A percentile compares a stretch with the other conserved stretches of the same genome.
Conservation (phyloP, 1,140 invertebrate genomes). For the Gonioctena quinquepunctata region DNA sequence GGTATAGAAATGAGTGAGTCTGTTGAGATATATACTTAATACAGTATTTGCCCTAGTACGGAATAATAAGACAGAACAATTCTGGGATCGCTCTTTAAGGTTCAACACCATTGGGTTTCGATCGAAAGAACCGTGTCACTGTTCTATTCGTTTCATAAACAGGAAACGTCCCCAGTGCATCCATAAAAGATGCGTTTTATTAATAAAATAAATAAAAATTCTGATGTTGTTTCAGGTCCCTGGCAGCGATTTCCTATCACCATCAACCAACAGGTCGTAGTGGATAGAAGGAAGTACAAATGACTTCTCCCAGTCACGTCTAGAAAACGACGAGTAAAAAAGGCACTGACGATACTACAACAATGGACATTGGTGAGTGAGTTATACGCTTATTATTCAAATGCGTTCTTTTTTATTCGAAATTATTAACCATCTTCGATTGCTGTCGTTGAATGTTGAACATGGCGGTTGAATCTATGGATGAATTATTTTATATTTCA, state of each 20-base stretch:
- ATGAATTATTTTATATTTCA: not conserved
- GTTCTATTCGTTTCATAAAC: not conserved
- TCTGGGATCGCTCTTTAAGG: too few relatives aligned
- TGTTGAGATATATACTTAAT: too few relatives aligned
- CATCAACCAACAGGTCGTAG: not conserved
- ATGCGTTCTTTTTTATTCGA: not conserved
- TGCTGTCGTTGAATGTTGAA: not conserved
- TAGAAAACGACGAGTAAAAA: not conserved
- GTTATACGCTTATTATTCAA: not conserved
- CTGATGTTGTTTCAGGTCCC: conserved; percentile 15
- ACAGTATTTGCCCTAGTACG: too few relatives aligned
- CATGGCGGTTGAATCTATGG: not conserved
- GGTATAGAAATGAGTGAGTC: too few relatives aligned
- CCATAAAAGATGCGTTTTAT: not conserved
- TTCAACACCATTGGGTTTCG: too few relatives aligned
- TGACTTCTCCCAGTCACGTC: conserved; percentile 14
- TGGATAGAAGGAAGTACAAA: conserved; percentile 13
- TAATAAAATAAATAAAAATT: conserved; percentile 4
- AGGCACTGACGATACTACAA: conserved; percentile 6
- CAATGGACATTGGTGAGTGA: conserved; percentile 17
- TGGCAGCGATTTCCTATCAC: not conserved
- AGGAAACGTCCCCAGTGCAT: not conserved
- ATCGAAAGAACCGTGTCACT: too few relatives aligned
- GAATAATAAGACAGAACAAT: too few relatives aligned
- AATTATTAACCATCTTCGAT: conserved; percentile 2